A percentile compares a stretch with the other conserved stretches of the same genome.
Evolutionary conservation across 2,113 vertebrate genomes (phyloP).

Genomic region (Labeo rohita): DNA sequence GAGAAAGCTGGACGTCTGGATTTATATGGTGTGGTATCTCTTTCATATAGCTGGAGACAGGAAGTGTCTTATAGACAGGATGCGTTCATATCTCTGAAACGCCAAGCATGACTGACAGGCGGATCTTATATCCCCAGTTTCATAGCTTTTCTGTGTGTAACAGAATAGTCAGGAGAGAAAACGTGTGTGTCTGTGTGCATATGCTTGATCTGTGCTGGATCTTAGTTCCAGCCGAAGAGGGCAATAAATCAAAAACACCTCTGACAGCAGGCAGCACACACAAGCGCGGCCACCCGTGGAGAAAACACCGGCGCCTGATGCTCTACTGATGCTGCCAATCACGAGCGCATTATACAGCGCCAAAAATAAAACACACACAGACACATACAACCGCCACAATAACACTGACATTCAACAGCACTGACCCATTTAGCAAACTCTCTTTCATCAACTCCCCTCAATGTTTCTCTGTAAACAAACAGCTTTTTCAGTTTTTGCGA

Average conservation of each 20-base stretch:
- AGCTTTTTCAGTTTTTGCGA: not conserved
- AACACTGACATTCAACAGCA: constrained; percentile 2
- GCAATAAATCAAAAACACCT: constrained; percentile 20
- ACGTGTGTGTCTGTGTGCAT: not conserved
- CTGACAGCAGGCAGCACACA: not conserved
- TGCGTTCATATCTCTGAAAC: not conserved
- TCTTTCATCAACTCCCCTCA: not conserved
- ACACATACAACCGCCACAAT: not conserved
- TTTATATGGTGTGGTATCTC: not conserved
- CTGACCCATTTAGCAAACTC: not conserved
- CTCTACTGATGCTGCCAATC: constrained; percentile 20
- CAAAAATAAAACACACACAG: not conserved
- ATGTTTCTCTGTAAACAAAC: not conserved
- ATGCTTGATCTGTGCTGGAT: constrained; percentile 28
- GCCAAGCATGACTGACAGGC: constrained; percentile 10
- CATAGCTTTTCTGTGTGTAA: not conserved
- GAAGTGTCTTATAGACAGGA: constrained; percentile 4
- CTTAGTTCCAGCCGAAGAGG: constrained; percentile 6
- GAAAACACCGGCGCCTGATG: constrained; percentile 16
- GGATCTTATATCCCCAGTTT: not conserved
- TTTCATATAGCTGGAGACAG: not conserved
- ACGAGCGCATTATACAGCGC: not conserved
- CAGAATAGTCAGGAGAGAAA: not conserved
- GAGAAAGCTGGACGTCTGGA: not conserved
- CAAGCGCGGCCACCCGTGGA: not conserved